These are phyloP conservation scores for Scylla paramamosain DNA, from an alignment of 1,140 invertebrate genomes.

Conservation along the genomic window DNA sequence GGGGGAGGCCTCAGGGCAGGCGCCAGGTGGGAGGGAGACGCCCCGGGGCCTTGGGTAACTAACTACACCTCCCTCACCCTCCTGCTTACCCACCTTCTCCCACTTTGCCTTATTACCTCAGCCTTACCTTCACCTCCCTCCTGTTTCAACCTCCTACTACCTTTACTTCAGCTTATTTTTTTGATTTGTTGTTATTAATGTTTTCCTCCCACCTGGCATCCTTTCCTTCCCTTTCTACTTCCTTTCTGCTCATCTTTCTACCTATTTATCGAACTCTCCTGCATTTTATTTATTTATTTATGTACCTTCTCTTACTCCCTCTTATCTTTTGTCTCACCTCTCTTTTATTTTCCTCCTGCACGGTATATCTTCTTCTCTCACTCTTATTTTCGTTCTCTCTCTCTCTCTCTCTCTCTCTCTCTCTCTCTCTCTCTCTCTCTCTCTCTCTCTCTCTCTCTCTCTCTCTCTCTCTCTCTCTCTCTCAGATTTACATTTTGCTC, in stretches of 20 bases:
- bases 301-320: neutral
- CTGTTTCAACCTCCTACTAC: neutral
- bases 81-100: neutral
- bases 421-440: neutral
- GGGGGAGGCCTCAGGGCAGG: neutral
- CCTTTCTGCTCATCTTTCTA: neutral
- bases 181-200: too few relatives aligned
- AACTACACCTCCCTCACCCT: neutral
- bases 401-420: neutral
- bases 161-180: neutral
- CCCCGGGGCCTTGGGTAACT: neutral
- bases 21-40: slow-evolving; percentile 5
- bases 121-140: neutral
- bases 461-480: neutral
- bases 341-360: neutral
- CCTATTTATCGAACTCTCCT: neutral
- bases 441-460: neutral
- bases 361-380: neutral
- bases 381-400: neutral
- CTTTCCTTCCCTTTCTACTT: neutral
- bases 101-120: neutral
- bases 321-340: neutral
- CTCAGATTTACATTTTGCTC: neutral
- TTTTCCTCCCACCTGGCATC: too few relatives aligned
- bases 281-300: too few relatives aligned